These are phyloP conservation scores for Malurus cyaneus DNA, from an alignment of 2,113 vertebrate genomes.

Conservation along the genomic window DNA sequence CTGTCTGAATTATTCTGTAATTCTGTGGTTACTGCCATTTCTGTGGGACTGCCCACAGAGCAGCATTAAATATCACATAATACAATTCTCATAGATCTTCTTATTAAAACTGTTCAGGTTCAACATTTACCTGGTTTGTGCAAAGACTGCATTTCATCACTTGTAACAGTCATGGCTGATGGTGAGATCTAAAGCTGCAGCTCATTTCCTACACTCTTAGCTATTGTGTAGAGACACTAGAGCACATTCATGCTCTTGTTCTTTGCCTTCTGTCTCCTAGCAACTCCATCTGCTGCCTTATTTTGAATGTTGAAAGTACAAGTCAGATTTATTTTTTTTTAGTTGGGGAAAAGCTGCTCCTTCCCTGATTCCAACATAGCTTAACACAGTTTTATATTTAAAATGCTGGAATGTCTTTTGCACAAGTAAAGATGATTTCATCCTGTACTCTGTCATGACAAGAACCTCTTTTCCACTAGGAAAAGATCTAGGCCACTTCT, in stretches of 20 bases:
- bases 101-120: not conserved
- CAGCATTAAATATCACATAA: not conserved
- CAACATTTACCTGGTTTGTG: not conserved
- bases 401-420: not conserved
- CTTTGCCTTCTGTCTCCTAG: constrained; percentile 68
- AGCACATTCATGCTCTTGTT: constrained; percentile 42
- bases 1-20: not conserved
- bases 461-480: not conserved
- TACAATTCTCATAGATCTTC: not conserved
- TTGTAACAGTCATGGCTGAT: not conserved
- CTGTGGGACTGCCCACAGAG: not conserved
- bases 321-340: constrained; percentile 31
- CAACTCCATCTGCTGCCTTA: constrained; percentile 67
- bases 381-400: constrained; percentile 17
- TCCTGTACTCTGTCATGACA: not conserved
- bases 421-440: not conserved
- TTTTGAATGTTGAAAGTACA: constrained; percentile 50
- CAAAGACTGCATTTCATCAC: not conserved
- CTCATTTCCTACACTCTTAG: not conserved
- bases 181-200: not conserved
- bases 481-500: not conserved
- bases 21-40: not conserved
- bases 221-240: constrained; percentile 33
- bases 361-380: not conserved
- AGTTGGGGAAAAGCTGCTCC: constrained; percentile 18